These are phyloP conservation scores for Pseudomyrmex cubaensis DNA, from an alignment of 1,140 invertebrate species.

Conservation along the genomic window DNA sequence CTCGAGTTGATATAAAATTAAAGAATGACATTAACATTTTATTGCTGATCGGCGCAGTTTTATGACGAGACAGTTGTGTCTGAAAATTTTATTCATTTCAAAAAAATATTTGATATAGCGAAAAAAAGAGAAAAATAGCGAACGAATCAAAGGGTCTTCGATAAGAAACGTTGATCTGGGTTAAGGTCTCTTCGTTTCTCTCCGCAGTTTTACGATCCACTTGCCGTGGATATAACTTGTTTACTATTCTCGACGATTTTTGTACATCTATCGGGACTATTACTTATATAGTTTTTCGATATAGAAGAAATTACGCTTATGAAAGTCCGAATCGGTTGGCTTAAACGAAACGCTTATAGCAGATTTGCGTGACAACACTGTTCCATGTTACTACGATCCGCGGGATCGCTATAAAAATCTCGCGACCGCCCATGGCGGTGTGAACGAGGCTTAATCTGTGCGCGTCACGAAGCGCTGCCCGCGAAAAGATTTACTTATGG, in stretches of 20 bases:
- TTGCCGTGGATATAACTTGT: slow-evolving; percentile 13
- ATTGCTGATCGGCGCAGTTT: background rate
- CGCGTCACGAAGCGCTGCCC: slow-evolving; percentile 68
- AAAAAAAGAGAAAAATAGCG: background rate
- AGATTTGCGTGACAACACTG: slow-evolving; percentile 51
- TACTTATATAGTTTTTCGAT: background rate
- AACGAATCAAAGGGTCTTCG: background rate
- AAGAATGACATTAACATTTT: slow-evolving; percentile 12
- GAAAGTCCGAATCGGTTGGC: slow-evolving; percentile 57
- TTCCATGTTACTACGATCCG: background rate
- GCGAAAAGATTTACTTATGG: slow-evolving; percentile 81
- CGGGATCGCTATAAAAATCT: background rate
- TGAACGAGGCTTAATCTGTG: slow-evolving; percentile 74
- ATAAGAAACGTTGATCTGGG: slow-evolving; percentile 49
- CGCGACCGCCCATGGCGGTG: slow-evolving; percentile 67
- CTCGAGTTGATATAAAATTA: background rate
- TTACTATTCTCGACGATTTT: slow-evolving; percentile 31
- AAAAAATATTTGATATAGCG: background rate
- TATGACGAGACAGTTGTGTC: background rate
- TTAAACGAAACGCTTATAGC: slow-evolving; percentile 40
- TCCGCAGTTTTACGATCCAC: slow-evolving; percentile 62
- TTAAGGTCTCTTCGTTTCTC: slow-evolving; percentile 44
- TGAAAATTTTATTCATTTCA: slow-evolving; percentile 8
- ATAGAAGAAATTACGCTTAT: slow-evolving; percentile 35
- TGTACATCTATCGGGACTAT: background rate